Conservation (phyloP, 1,140 invertebrate genomes). For the Drosophila tsacasi region DNA sequence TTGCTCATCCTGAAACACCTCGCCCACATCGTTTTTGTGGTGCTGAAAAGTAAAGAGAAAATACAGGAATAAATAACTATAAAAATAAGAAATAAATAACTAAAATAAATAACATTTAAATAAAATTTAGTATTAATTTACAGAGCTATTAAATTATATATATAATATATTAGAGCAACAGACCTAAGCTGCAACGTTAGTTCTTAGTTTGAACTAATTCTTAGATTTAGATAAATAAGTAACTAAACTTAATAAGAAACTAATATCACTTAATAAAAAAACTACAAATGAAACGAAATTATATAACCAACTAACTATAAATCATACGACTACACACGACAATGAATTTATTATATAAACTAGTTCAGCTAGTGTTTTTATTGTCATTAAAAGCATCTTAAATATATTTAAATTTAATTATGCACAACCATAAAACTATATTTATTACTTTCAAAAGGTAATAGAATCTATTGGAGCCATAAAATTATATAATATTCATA, state of each 20-base stretch:
- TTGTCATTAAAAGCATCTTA: not conserved
- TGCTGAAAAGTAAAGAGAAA: conserved; percentile 85
- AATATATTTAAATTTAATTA: not conserved
- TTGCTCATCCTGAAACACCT: conserved; percentile 93
- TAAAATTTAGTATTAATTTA: not conserved
- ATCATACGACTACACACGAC: not conserved
- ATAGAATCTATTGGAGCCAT: not conserved
- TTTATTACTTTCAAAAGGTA: no score
- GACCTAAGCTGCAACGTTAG: no score
- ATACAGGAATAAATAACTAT: not conserved
- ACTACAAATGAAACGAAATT: no score
- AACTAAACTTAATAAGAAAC: not conserved
- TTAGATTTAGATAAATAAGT: no score
- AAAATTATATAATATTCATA: not conserved
- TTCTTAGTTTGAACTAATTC: no score
- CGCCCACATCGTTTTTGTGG: conserved; percentile 89
- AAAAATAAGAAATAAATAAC: not conserved
- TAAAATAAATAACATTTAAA: not conserved
- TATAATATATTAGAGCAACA: not conserved
- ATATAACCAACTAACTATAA: no score
- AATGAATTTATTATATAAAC: not conserved
- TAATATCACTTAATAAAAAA: not conserved
- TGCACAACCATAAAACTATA: not conserved
- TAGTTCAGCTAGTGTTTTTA: not conserved
- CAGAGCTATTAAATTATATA: not conserved